phyloP scores from a whole-genome alignment of 2,797 vertebrate genomes.

The Bovichtus diacanthus region DNA sequence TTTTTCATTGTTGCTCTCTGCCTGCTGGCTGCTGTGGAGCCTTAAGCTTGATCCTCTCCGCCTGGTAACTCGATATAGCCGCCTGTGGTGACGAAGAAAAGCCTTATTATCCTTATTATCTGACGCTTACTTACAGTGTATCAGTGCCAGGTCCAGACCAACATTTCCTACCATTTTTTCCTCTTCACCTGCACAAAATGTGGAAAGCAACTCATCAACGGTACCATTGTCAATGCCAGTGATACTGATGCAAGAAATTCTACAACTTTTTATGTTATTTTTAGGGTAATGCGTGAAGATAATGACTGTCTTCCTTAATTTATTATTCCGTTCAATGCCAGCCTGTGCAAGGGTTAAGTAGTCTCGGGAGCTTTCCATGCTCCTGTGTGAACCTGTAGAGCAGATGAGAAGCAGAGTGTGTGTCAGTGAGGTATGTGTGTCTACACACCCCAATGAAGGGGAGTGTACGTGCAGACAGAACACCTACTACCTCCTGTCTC shows the following conservation, averaged over 20 bases:
- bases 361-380: conserved; percentile 50
- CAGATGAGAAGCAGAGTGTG: conserved; percentile 70
- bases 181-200: conserved; percentile 2
- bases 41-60: conserved; percentile 40
- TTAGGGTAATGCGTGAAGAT: neutral
- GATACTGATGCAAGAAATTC: neutral
- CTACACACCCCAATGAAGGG: conserved; percentile 73
- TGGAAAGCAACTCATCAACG: conserved; percentile 4
- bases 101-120: conserved; percentile 67
- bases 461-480: conserved; percentile 75
- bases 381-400: conserved; percentile 83
- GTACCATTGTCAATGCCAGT: neutral
- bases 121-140: conserved; percentile 50
- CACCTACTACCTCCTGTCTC: conserved; percentile 79
- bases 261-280: conserved; percentile 4
- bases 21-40: conserved; percentile 58
- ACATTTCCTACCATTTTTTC: conserved; percentile 16
- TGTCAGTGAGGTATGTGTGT: conserved; percentile 75
- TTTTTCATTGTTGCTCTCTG: conserved; percentile 35
- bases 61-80: conserved; percentile 56
- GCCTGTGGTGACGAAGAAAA: conserved; percentile 48
- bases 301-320: conserved; percentile 7
- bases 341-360: conserved; percentile 67
- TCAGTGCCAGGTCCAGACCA: conserved; percentile 28
- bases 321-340: conserved; percentile 13